Conservation (phyloP, 2,888 invertebrate species). For the Ochropacha duplaris region DNA sequence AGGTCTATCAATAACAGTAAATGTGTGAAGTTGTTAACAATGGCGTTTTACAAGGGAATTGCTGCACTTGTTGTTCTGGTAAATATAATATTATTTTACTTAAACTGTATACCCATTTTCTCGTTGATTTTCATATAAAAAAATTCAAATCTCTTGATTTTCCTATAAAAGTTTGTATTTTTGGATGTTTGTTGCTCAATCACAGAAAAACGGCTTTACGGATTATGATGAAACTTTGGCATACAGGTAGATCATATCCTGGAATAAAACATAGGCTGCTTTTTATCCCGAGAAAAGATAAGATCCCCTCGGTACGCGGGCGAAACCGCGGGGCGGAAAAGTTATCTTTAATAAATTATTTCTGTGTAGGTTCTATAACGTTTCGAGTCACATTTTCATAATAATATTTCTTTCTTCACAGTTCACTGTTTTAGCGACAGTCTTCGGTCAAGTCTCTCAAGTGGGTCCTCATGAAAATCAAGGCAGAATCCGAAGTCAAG, state of each 20-base stretch:
- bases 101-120: not conserved
- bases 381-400: not conserved
- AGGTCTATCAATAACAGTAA: slow-evolving; percentile 13
- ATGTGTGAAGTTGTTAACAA: slow-evolving; percentile 13
- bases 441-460: slow-evolving; percentile 25
- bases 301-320: too few relatives aligned
- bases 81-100: slow-evolving; percentile 12
- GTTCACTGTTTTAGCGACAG: slow-evolving; percentile 21
- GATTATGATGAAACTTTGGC: too few relatives aligned
- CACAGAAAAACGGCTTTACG: too few relatives aligned
- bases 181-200: too few relatives aligned
- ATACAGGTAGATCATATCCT: too few relatives aligned
- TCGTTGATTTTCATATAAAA: not conserved
- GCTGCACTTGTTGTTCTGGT: slow-evolving; percentile 27
- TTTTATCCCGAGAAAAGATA: too few relatives aligned
- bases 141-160: not conserved
- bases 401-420: slow-evolving; percentile 15
- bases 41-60: slow-evolving; percentile 27
- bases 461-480: slow-evolving; percentile 16
- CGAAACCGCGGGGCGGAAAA: too few relatives aligned
- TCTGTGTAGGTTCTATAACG: not conserved
- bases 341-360: too few relatives aligned
- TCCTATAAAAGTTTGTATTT: too few relatives aligned
- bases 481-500: slow-evolving; percentile 5
- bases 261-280: too few relatives aligned